Evolutionary conservation across 2,888 invertebrate genomes (phyloP).

Genomic region (Leucania comma): DNA sequence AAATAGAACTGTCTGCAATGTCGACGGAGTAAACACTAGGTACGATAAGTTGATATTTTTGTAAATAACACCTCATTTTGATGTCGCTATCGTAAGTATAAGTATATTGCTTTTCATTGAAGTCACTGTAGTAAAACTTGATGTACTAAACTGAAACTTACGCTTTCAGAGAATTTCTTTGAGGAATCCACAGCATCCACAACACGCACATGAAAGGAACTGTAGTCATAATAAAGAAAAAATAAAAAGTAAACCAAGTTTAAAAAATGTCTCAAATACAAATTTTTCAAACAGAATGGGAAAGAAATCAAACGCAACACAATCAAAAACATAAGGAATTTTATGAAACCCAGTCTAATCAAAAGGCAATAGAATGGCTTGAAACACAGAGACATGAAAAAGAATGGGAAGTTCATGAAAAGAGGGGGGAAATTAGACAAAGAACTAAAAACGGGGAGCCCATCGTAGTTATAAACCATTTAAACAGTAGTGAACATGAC

Average conservation of each 20-base stretch:
- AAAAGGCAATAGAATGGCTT: slow-evolving; percentile 32
- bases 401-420: slow-evolving; percentile 7
- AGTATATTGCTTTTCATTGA: background rate
- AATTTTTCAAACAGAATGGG: background rate
- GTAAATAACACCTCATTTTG: background rate
- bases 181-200: background rate
- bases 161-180: slow-evolving; percentile 14
- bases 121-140: background rate
- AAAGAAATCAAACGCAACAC: background rate
- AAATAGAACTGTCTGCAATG: slow-evolving; percentile 43
- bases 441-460: slow-evolving; percentile 39
- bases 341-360: background rate
- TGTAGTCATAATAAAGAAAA: background rate
- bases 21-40: slow-evolving; percentile 34
- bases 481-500: slow-evolving; percentile 59
- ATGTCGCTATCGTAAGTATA: background rate
- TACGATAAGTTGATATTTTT: slow-evolving; percentile 15
- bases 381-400: slow-evolving; percentile 16
- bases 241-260: slow-evolving; percentile 42
- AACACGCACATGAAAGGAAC: background rate
- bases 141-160: background rate
- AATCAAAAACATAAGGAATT: background rate
- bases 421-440: slow-evolving; percentile 13
- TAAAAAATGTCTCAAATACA: slow-evolving; percentile 55
- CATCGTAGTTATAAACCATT: slow-evolving; percentile 64